phyloP scores from a whole-genome alignment of 2,888 invertebrate genomes.

The Synergus gifuensis region DNA sequence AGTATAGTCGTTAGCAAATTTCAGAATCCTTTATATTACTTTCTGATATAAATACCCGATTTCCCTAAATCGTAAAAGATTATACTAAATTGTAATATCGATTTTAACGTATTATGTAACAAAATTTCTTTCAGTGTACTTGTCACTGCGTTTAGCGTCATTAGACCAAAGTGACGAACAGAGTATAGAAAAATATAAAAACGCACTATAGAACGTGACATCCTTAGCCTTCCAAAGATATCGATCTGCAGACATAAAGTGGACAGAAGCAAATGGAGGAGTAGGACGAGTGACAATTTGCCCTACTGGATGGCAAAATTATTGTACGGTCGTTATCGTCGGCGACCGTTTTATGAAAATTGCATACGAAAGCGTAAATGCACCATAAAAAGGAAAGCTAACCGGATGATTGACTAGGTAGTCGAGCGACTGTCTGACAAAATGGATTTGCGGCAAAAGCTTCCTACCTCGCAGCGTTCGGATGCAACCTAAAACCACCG shows the following conservation, averaged over 20 bases:
- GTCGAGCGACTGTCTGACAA: neutral
- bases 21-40: no score
- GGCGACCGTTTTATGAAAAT: neutral
- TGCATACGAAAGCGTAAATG: neutral
- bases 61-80: no score
- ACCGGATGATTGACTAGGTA: neutral
- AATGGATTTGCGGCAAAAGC: neutral
- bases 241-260: neutral
- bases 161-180: neutral
- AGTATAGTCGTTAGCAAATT: no score
- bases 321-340: neutral
- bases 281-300: neutral
- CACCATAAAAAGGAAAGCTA: neutral
- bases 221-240: neutral
- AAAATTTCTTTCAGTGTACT: no score
- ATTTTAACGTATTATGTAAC: no score
- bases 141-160: neutral
- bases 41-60: no score
- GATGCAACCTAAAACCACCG: conserved; percentile 57
- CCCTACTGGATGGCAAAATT: neutral
- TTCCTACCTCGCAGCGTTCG: neutral
- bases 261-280: neutral
- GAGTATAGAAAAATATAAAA: no score
- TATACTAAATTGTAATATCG: no score
- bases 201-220: neutral